Percentiles rank a stretch among this genome's conserved stretches.
phyloP scores from a whole-genome alignment of 1,140 invertebrate genomes.

The Frieseomelitta varia region DNA sequence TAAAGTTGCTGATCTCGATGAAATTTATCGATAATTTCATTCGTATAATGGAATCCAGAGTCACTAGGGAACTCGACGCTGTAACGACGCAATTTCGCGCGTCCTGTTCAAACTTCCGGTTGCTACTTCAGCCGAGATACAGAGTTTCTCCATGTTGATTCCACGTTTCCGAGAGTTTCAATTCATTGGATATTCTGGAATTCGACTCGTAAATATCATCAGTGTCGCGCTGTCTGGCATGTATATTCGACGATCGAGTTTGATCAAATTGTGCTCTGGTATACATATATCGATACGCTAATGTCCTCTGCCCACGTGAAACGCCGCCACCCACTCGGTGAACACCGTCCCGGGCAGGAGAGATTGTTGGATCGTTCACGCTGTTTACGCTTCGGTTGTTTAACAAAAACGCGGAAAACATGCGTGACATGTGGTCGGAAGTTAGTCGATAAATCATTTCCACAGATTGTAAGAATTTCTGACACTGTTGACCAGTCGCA shows the following conservation, averaged over 20 bases:
- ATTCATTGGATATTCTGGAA: conserved; percentile 32
- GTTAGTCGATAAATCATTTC: not conserved
- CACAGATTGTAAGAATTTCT: not conserved
- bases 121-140: not conserved
- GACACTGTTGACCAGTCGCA: not conserved
- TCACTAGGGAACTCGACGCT: not conserved
- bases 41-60: not conserved
- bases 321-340: conserved; percentile 37
- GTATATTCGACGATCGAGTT: conserved; percentile 47
- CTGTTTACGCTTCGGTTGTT: not conserved
- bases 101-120: conserved; percentile 48
- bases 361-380: not conserved
- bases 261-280: conserved; percentile 44
- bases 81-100: conserved; percentile 18
- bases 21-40: conserved; percentile 46
- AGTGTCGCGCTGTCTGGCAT: conserved; percentile 38
- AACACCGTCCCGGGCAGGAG: not conserved
- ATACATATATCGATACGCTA: conserved; percentile 51
- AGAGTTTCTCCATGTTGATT: not conserved
- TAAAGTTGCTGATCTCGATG: not conserved
- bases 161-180: conserved; percentile 10
- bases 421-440: not conserved
- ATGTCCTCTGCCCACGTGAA: conserved; percentile 36
- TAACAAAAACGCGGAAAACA: conserved; percentile 24
- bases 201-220: conserved; percentile 58